phyloP scores from a whole-genome alignment of 1,140 invertebrate genomes.

The Ditylenchus dipsaci region DNA sequence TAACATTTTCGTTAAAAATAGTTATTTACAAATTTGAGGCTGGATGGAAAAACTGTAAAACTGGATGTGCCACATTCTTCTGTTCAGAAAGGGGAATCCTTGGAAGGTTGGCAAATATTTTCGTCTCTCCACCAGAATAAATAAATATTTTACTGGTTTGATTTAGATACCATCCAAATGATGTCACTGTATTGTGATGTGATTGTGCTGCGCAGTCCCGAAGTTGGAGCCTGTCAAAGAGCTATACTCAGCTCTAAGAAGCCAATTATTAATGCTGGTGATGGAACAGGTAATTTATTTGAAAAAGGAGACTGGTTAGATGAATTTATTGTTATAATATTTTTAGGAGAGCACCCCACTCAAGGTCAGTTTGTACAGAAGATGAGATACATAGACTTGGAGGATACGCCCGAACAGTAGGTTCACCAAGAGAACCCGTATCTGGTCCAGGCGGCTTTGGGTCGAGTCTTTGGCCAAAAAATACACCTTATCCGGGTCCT shows the following conservation, averaged over 20 bases:
- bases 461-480: no score
- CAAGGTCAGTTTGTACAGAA: slow-evolving; percentile 65
- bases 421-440: no score
- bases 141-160: neutral
- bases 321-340: no score
- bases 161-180: slow-evolving; percentile 61
- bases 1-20: no score
- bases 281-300: slow-evolving; percentile 74
- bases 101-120: slow-evolving; percentile 68
- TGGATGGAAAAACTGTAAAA: slow-evolving; percentile 83
- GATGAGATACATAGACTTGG: no score
- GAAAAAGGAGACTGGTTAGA: no score
- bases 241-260: slow-evolving; percentile 30
- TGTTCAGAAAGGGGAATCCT: slow-evolving; percentile 88
- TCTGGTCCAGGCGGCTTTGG: no score
- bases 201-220: slow-evolving; percentile 85
- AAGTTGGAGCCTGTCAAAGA: slow-evolving; percentile 74
- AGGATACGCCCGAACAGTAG: no score
- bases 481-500: no score
- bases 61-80: slow-evolving; percentile 85
- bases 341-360: slow-evolving; percentile 79
- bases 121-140: neutral
- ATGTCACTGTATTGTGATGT: slow-evolving; percentile 68
- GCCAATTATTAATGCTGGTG: slow-evolving; percentile 89
- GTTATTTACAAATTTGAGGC: slow-evolving; percentile 59